Evolutionary conservation across 1,140 invertebrate genomes (phyloP).

Genomic region (Monochamus saltuarius): DNA sequence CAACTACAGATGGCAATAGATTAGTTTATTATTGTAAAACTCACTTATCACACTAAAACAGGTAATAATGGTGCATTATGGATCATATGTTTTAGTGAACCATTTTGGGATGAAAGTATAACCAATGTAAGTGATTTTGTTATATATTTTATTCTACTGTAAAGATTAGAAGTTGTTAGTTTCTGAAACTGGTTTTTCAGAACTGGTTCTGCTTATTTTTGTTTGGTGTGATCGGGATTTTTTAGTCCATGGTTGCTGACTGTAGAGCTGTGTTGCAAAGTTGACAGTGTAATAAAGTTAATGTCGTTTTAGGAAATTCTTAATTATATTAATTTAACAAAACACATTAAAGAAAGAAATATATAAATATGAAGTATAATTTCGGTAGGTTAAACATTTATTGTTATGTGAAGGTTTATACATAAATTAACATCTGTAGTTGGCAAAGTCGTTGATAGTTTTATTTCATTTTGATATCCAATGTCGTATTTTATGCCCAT

Average conservation of each 20-base stretch:
- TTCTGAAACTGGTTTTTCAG: conserved; percentile 15
- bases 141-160: background rate
- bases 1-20: conserved; percentile 7
- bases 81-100: conserved; percentile 41
- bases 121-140: conserved; percentile 26
- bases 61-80: conserved; percentile 40
- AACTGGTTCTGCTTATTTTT: conserved; percentile 11
- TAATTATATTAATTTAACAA: conserved; percentile 1
- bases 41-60: conserved; percentile 34
- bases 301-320: background rate
- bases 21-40: conserved; percentile 35
- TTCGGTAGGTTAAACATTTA: conserved; percentile 22
- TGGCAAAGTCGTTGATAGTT: conserved; percentile 35
- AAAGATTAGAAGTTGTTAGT: too few relatives aligned
- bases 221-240: conserved; percentile 24
- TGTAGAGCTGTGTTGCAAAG: conserved; percentile 32
- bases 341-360: conserved; percentile 6
- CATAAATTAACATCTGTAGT: conserved; percentile 25
- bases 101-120: conserved; percentile 24
- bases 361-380: conserved; percentile 21
- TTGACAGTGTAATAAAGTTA: conserved; percentile 32
- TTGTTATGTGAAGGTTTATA: conserved; percentile 14
- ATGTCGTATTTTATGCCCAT: conserved; percentile 36
- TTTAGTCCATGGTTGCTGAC: conserved; percentile 14
- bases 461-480: conserved; percentile 40